Evolutionary conservation across 2,113 vertebrate genomes (phyloP), one percentile per base, ranked within the genome.

Genomic region (Dascyllus trimaculatus): DNA sequence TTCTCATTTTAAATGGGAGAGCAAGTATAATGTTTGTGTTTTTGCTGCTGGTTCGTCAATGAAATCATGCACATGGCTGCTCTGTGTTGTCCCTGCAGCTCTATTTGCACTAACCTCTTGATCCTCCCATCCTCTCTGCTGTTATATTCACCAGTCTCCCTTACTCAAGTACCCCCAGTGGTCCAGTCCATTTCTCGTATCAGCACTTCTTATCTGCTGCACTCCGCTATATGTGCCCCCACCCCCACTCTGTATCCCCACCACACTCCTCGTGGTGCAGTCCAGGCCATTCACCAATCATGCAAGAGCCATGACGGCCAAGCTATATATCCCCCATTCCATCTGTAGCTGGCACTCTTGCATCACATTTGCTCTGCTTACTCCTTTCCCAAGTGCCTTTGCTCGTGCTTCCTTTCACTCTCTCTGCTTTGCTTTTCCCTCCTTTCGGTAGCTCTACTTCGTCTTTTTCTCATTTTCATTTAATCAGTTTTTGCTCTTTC

Each of bases 321-420:
- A 52, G 61, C 82, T 62, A 83, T 85, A 89, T 91, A 90, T 93
- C 82, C 90, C 91, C 69, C 53, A 1, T 91, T 93, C 89, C 85
- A 92, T 93, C 91, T 91, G 89, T 93, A 92, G 89, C 86, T 92
- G 91, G 92, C 92, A 93, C 78, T 94, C 88, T 92, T 91, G 88
- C 89, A 91, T 93, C 90, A 91, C 80, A 81, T 91, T 93, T 90
- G 85, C 87, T 71, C 86, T 65, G 85, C 81, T 75, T 66, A 64
- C 82, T 89, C 78, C 56, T 84, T 58, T 78, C 49, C 80, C 56
- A 43, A 80, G 75, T 29, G 68, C 84, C 81, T 79, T 75, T 69
- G 51, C 77, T 58, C 49, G 77, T 38, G 58, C 43, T 24, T 48
- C 32, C 48, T 57, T 62, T 76, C 67, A 10, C 59, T 71, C 53